Percentiles rank a stretch among this genome's conserved stretches.
Evolutionary conservation across 2,888 invertebrate species (phyloP).

Genomic region (Drosophila setosimentum): DNA sequence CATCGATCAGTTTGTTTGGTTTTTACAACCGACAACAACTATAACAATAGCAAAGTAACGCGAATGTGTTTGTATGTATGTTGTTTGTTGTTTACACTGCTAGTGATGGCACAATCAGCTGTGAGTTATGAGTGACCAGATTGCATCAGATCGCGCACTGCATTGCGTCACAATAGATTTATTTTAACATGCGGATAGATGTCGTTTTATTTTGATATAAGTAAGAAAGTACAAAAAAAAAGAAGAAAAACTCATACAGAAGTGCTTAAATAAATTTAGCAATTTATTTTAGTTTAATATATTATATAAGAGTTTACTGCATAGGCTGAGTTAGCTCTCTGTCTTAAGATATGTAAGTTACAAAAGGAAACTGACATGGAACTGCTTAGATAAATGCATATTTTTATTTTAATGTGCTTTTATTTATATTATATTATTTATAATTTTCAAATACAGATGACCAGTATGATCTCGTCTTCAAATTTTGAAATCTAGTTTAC

Average conservation of each 20-base stretch:
- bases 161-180: neutral
- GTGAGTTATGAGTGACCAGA: constrained; percentile 6
- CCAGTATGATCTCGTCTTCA: neutral
- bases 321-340: no score
- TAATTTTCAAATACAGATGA: neutral
- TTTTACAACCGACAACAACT: constrained; percentile 7
- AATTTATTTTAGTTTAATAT: neutral
- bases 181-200: neutral
- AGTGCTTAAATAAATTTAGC: neutral
- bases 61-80: constrained; percentile 7
- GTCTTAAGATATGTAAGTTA: no score
- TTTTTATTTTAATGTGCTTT: neutral
- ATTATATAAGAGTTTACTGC: neutral
- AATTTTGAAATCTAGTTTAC: neutral
- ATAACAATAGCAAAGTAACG: constrained; percentile 22
- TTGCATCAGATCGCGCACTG: neutral
- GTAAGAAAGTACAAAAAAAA: neutral
- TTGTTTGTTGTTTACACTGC: constrained; percentile 32
- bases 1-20: constrained; percentile 50
- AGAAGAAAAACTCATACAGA: neutral
- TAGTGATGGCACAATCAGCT: constrained; percentile 39
- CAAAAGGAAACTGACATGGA: no score
- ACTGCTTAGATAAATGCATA: no score
- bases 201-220: no score
- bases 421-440: neutral